Evolutionary conservation across 2,888 invertebrate species (phyloP).

Genomic region (Dolichopus griseipennis): DNA sequence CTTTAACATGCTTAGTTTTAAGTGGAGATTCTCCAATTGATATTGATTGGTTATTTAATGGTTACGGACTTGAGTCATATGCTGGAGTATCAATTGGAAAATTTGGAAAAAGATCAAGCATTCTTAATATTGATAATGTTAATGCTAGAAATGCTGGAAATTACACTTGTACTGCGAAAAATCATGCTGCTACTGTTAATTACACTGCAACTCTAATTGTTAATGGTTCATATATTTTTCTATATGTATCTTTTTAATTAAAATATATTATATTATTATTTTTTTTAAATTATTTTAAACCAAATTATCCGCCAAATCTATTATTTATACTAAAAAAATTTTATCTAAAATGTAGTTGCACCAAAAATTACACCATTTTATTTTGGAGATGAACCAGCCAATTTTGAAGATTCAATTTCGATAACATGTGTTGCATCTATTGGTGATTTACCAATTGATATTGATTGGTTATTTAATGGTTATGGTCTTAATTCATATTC

Average conservation of each 20-base stretch:
- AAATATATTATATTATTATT: background rate
- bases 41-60: slow-evolving; percentile 54
- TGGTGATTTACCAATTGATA: slow-evolving; percentile 62
- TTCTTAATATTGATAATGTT: slow-evolving; percentile 54
- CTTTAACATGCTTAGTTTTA: slow-evolving; percentile 59
- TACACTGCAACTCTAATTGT: slow-evolving; percentile 60
- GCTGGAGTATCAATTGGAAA: slow-evolving; percentile 36
- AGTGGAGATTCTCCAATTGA: slow-evolving; percentile 60
- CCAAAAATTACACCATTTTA: slow-evolving; percentile 63
- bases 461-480: slow-evolving; percentile 63
- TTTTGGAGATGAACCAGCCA: slow-evolving; percentile 54
- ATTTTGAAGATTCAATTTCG: slow-evolving; percentile 54
- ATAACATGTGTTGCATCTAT: slow-evolving; percentile 54
- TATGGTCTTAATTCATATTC: slow-evolving; percentile 44
- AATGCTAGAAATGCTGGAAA: slow-evolving; percentile 60
- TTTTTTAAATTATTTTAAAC: background rate
- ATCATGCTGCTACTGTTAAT: slow-evolving; percentile 59
- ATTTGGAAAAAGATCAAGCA: slow-evolving; percentile 51
- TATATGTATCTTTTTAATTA: too few species aligned
- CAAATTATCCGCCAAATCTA: background rate
- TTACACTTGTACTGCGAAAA: slow-evolving; percentile 65
- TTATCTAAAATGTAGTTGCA: slow-evolving; percentile 47
- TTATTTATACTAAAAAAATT: background rate
- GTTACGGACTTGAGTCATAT: slow-evolving; percentile 35
- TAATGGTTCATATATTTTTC: slow-evolving; percentile 46